Conservation (phyloP, 2,113 vertebrate species). For the Mellivora capensis region DNA sequence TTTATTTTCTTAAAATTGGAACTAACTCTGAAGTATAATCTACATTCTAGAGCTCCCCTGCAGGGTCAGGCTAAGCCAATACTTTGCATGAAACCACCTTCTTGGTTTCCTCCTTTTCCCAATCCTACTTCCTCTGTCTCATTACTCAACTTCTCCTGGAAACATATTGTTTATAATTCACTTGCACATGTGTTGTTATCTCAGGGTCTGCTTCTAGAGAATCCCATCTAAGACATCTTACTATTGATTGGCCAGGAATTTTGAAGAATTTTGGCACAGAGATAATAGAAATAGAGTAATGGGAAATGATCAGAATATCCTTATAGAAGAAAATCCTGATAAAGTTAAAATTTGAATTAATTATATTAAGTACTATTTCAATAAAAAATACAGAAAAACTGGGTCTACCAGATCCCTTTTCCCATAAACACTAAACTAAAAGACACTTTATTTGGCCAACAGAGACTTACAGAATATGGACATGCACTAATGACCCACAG, state of each 20-base stretch:
- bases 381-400: neutral
- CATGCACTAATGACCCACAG: neutral
- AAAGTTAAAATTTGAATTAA: neutral
- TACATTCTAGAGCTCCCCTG: fast-evolving
- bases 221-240: neutral
- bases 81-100: neutral
- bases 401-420: neutral
- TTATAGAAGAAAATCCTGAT: neutral
- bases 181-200: neutral
- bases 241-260: neutral
- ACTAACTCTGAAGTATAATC: neutral
- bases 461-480: neutral
- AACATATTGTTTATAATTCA: neutral
- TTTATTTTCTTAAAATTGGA: neutral
- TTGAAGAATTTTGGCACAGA: neutral
- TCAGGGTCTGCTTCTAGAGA: neutral
- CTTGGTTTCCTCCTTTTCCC: neutral
- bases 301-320: neutral
- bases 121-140: neutral
- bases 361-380: neutral
- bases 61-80: neutral
- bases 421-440: neutral
- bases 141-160: neutral
- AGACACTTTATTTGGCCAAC: neutral
- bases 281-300: neutral